These are phyloP conservation scores for Xenopus tropicalis DNA, from an alignment of 2,113 vertebrate genomes.

Conservation along the genomic window DNA sequence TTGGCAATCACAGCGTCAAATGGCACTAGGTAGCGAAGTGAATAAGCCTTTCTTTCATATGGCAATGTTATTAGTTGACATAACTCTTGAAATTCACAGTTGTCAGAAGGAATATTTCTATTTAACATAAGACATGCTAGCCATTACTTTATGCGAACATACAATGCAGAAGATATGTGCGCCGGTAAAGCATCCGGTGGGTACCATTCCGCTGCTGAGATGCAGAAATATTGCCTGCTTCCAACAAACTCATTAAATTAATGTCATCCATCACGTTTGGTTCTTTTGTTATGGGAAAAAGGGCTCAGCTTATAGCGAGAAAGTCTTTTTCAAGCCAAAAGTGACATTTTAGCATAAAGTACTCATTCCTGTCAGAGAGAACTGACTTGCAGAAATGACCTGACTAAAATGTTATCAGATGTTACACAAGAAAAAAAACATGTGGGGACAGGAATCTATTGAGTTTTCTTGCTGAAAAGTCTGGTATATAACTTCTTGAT, in stretches of 20 bases:
- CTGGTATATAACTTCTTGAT: too few relatives aligned
- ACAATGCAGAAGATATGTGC: not conserved
- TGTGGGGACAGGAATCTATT: not conserved
- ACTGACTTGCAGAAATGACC: not conserved
- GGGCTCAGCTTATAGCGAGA: not conserved
- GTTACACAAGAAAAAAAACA: not conserved
- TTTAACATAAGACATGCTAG: not conserved
- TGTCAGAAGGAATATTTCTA: not conserved
- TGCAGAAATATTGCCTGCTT: not conserved
- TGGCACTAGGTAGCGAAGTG: not conserved
- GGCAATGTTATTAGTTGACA: not conserved
- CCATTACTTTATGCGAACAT: not conserved
- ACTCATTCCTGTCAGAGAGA: not conserved
- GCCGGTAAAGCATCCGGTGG: not conserved
- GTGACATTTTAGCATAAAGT: not conserved
- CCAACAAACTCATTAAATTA: not conserved
- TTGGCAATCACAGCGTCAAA: not conserved
- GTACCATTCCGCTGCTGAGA: not conserved
- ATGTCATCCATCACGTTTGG: not conserved
- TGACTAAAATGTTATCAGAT: not conserved
- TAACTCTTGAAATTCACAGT: not conserved
- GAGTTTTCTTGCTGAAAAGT: not conserved
- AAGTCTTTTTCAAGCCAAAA: not conserved
- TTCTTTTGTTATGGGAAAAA: not conserved
- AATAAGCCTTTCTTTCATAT: not conserved